Evolutionary conservation across 2,888 invertebrate genomes (phyloP), one percentile per base, ranked within the genome.

Genomic region (Cosmopolites sordidus): DNA sequence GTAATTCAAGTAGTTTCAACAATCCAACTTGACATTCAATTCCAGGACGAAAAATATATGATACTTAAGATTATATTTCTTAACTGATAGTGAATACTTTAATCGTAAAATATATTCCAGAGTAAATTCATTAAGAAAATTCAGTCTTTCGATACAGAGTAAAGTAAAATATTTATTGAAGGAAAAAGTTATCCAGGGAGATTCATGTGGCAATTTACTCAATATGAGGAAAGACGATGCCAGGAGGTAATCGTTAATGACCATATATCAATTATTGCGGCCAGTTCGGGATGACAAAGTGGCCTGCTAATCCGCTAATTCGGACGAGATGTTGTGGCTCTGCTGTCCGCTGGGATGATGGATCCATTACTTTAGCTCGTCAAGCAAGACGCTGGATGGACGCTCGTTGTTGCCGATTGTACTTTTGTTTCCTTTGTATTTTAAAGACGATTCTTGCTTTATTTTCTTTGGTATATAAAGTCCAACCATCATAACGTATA

Each of bases 321-420:
- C 60, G 61, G 56, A 60, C 58, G 61, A 61, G 64, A 64, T 66
- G 66, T 64, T 67, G 66, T 66, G 65, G 66, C 65, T 57, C 58
- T 66, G 62, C 68, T 69, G 70, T 73, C 73, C 73, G 66, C 58
- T 63, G 73, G 75, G 74, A 75, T 75, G 75, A 75, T 74, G 74
- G 74, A 75, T 75, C 75, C 75, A 74, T 75, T 74, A 74, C 73
- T 74, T 74, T 73, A 70, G 68, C 69, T 69, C 72, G 71, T 74
- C 74, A 73, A 64, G 64, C 52, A 60, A 60, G 62, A 62, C 60
- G 57, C 59, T 58, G 62, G 51, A 54, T 51, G 54, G 30, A 45
- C 38, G 17, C 15, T n/a, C 38, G 39, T 17, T 43, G 44, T 54
- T 54, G 54, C 54, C 54, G 14, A 16, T 40, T 17, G 9, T 16